Percentiles rank a stretch among this genome's conserved stretches.
Evolutionary conservation across 2,797 vertebrate species (phyloP).

Genomic region (Bradypodion ventrale): DNA sequence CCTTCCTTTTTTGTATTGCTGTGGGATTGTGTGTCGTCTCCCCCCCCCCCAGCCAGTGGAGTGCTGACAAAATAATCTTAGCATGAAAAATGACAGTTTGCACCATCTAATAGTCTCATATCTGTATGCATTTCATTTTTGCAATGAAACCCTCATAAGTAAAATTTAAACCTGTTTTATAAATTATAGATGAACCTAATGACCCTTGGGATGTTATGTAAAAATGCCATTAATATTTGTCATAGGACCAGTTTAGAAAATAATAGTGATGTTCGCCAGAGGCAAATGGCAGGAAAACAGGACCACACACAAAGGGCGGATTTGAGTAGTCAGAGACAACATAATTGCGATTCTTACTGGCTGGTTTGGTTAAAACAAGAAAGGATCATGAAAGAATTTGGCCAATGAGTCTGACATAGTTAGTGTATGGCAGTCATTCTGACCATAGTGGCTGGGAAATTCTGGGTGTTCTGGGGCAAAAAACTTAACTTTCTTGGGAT

Average conservation of each 20-base stretch:
- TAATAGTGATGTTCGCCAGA: neutral
- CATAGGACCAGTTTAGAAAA: neutral
- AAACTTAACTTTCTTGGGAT: no score
- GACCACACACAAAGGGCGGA: neutral
- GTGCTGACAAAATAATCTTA: conserved; percentile 61
- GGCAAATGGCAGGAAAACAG: neutral
- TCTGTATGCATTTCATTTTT: conserved; percentile 54
- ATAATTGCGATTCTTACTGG: neutral
- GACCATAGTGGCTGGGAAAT: no score
- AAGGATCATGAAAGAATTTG: neutral
- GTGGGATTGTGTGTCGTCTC: neutral
- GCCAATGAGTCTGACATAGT: no score
- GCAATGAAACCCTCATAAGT: conserved; percentile 29
- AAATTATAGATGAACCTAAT: conserved; percentile 50
- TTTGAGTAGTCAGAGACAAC: neutral
- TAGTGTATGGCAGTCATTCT: no score
- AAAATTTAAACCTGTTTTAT: conserved; percentile 44
- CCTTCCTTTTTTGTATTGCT: conserved; percentile 30
- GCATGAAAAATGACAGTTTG: conserved; percentile 61
- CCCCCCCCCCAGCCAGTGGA: neutral
- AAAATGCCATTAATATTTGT: conserved; percentile 30
- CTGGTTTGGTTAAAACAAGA: neutral
- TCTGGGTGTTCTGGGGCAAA: no score
- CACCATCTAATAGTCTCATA: conserved; percentile 48
- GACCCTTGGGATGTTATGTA: conserved; percentile 27